Evolutionary conservation across 2,113 vertebrate species (phyloP).

Genomic region (Ctenomys sociabilis): DNA sequence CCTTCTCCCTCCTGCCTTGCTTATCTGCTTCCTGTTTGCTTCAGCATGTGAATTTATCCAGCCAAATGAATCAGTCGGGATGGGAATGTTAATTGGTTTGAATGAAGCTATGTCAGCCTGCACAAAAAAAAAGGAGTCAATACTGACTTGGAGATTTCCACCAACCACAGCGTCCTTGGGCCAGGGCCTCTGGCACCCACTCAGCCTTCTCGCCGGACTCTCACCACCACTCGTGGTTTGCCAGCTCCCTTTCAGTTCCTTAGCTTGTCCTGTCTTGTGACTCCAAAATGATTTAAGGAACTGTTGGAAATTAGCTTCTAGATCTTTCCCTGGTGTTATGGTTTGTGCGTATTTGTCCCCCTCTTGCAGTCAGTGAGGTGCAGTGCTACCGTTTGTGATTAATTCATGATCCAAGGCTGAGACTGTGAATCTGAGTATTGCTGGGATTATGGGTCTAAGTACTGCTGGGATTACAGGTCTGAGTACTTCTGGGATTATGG

Average conservation of each 20-base stretch:
- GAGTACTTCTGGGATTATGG: too few relatives aligned
- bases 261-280: background rate
- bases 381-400: too few relatives aligned
- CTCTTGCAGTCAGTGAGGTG: too few relatives aligned
- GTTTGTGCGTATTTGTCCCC: too few relatives aligned
- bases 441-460: too few relatives aligned
- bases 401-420: too few relatives aligned
- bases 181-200: background rate
- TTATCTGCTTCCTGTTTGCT: background rate
- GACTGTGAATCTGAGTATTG: too few relatives aligned
- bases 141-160: background rate
- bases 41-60: constrained; percentile 34
- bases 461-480: too few relatives aligned
- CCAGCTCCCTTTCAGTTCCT: background rate
- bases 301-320: background rate
- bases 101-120: background rate
- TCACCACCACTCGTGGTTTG: background rate
- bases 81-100: constrained; percentile 16
- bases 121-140: background rate
- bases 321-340: background rate
- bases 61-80: background rate
- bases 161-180: background rate
- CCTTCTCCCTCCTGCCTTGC: too few relatives aligned
- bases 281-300: background rate
- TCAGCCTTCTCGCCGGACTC: too few relatives aligned